Evolutionary conservation across 2,797 vertebrate species (phyloP), one percentile per base, ranked within the genome.

Genomic region (Staurois parvus): DNA sequence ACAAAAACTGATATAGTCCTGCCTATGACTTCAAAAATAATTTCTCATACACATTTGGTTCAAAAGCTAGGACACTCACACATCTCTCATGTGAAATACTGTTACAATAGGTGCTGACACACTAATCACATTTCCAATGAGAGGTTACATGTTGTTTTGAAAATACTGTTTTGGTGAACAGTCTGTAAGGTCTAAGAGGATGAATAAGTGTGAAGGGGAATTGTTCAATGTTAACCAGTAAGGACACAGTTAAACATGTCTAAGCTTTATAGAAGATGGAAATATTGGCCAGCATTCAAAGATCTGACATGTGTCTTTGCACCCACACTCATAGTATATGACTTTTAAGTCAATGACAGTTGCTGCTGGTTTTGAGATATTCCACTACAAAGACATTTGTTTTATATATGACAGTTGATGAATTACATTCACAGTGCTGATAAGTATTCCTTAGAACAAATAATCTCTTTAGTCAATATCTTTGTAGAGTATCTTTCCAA

Each of bases 341-440:
- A 29, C 56, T 72, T 74, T 48, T 37, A 76, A 56, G 81, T 52
- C 42, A 68, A 1, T 68, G 62, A 56, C 72, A 83, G 28, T 28
- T 59, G 8, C n/a, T 34, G 29, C 67, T 26, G 19, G 40, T 19
- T 42, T 45, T 24, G 28, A 24, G 40, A 75, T 69, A 12, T 9
- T 69, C 66, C 24, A 45, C 29, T 48, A 12, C 69, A 45, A 69
- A 76, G 40, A 78, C 34, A 72, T 68, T 30, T 62, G 26, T 84
- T 37, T 52, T 69, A 56, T 30, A 64, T 30, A 40, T 21, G 32
- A 68, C 29, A 48, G 62, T 26, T 68, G 29, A 67, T 77, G 19
- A 62, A 76, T 80, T 40, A 15, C 7, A 76, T 62, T 85, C 78
- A 81, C 78, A 80, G 70, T 85, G 76, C 52, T 66, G 19, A 73